A percentile compares a stretch with the other conserved stretches of the same genome.
These are phyloP conservation scores for Corticium candelabrum DNA, from an alignment of 37 sponge, comb jelly and placozoan genomes.

Conservation along the genomic window DNA sequence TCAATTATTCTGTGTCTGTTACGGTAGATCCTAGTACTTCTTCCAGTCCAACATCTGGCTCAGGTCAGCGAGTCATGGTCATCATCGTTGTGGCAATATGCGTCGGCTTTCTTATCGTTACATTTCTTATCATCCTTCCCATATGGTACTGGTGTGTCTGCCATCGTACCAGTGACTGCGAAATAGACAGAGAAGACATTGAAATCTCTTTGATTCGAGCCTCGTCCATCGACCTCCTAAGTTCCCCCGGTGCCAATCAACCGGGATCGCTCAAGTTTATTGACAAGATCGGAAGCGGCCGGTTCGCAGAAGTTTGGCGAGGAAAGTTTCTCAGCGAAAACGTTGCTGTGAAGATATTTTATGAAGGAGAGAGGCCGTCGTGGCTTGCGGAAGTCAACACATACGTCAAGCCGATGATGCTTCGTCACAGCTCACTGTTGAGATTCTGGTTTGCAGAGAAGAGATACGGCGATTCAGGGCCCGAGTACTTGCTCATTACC, in stretches of 20 bases:
- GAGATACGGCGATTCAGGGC: not conserved
- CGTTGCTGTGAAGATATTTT: not conserved
- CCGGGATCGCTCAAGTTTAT: not conserved
- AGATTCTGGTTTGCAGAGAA: not conserved
- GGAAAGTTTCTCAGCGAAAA: not conserved
- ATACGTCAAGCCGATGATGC: not conserved
- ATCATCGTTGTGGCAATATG: not conserved
- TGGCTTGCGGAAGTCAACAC: not conserved
- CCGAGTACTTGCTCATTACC: slow-evolving; percentile 40
- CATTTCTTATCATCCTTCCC: not conserved
- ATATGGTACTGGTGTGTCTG: not conserved
- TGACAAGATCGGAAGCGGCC: not conserved
- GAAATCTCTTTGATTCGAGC: not conserved
- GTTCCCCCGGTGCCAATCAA: not conserved
- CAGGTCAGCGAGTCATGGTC: not conserved
- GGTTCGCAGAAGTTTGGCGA: not conserved
- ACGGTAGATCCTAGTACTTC: too few relatives aligned
- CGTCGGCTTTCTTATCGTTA: not conserved
- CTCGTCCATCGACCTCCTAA: not conserved
- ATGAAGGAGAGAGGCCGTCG: not conserved
- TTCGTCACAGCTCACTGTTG: not conserved
- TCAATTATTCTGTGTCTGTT: too few relatives aligned
- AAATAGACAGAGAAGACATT: not conserved
- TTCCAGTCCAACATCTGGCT: too few relatives aligned
- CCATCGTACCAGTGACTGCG: not conserved